Conservation (phyloP, 2,797 vertebrate species). For the Clarias platycephalus region DNA sequence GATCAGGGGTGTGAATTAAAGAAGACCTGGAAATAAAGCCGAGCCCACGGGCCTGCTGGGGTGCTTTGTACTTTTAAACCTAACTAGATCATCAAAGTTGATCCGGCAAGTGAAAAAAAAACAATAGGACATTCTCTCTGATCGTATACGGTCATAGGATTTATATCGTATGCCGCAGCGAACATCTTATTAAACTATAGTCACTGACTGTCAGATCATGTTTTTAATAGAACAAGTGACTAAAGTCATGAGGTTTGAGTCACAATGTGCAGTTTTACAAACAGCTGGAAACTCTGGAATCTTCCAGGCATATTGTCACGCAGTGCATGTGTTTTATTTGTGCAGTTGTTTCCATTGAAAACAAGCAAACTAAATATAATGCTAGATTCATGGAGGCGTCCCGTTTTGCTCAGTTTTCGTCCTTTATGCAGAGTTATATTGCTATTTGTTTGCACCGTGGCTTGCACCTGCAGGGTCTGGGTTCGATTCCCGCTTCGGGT, state of each 20-base stretch:
- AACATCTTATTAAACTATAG: neutral
- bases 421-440: slow-evolving; percentile 45
- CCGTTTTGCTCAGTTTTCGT: slow-evolving; percentile 48
- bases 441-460: slow-evolving; percentile 56
- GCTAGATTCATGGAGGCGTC: slow-evolving; percentile 69
- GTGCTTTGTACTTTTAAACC: neutral
- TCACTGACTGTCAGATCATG: slow-evolving; percentile 15
- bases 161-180: neutral
- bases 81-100: neutral
- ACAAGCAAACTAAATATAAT: slow-evolving; percentile 72
- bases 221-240: neutral
- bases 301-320: slow-evolving; percentile 27
- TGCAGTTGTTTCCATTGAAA: slow-evolving; percentile 45
- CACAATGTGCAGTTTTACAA: neutral
- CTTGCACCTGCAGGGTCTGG: too few species aligned
- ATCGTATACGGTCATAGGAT: neutral
- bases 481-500: too few species aligned
- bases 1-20: slow-evolving; percentile 12
- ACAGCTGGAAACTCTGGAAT: neutral
- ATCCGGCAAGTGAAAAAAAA: neutral
- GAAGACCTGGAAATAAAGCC: slow-evolving; percentile 18
- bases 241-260: neutral
- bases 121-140: neutral
- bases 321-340: slow-evolving; percentile 14
- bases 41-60: neutral